Evolutionary conservation across 2,888 invertebrate genomes (phyloP).

Genomic region (Keiferia lycopersicella): DNA sequence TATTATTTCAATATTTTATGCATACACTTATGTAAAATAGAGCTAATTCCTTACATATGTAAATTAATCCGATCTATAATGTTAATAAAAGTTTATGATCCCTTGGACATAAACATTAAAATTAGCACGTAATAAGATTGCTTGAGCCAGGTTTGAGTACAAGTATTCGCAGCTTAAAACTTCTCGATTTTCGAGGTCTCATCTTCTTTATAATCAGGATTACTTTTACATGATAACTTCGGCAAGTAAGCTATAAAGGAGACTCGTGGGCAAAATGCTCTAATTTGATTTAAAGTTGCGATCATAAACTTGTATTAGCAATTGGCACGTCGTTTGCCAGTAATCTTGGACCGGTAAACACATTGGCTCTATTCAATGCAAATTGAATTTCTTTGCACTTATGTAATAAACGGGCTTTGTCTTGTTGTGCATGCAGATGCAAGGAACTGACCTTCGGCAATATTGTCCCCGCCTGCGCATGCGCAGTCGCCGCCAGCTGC

Average conservation of each 20-base stretch:
- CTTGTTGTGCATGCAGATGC: constrained; percentile 60
- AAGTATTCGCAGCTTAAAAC: background rate
- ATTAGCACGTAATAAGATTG: constrained; percentile 3
- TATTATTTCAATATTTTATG: constrained; percentile 11
- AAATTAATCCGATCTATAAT: constrained; percentile 16
- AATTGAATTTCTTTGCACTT: constrained; percentile 40
- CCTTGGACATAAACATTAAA: constrained; percentile 16
- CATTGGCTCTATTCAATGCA: constrained; percentile 35
- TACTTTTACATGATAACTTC: no score
- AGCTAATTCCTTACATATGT: constrained; percentile 17
- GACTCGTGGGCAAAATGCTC: background rate
- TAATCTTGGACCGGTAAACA: constrained; percentile 17
- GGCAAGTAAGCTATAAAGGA: no score
- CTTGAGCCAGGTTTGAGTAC: no score
- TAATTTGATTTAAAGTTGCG: background rate
- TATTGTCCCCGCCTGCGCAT: constrained; percentile 56
- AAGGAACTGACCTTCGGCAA: constrained; percentile 66
- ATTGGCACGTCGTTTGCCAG: constrained; percentile 1
- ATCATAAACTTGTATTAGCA: constrained; percentile 16
- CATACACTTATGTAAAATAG: constrained; percentile 9
- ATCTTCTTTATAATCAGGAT: no score
- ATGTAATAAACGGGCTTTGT: constrained; percentile 45
- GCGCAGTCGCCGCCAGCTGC: constrained; percentile 46
- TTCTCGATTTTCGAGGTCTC: background rate
- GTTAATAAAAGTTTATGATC: constrained; percentile 18